Conservation (phyloP, 1,140 invertebrate genomes). For the Papilio polytes region DNA sequence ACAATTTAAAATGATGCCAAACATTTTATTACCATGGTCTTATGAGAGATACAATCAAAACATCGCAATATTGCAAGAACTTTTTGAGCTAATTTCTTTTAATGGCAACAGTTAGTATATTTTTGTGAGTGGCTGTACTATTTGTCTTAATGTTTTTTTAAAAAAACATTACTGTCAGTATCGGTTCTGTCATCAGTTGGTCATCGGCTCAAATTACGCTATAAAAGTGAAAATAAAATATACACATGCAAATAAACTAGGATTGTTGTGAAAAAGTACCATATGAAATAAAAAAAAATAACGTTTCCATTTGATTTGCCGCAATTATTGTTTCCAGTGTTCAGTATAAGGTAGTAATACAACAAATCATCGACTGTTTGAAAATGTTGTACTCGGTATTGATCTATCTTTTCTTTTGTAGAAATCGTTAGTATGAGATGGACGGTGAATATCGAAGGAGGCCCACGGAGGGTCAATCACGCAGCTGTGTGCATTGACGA, state of each 20-base stretch:
- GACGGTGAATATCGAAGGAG: constrained; percentile 93
- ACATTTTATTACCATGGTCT: too few species aligned
- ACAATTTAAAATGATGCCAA: too few species aligned
- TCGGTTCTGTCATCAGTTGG: not conserved
- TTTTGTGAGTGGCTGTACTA: not conserved
- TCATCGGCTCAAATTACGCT: constrained; percentile 1
- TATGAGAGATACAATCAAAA: too few species aligned
- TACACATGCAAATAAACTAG: constrained; percentile 12
- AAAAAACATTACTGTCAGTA: not conserved
- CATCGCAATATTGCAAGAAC: too few species aligned
- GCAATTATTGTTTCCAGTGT: not conserved
- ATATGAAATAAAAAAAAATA: not conserved
- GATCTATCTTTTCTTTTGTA: constrained; percentile 32
- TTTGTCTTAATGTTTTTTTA: not conserved
- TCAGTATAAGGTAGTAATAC: not conserved
- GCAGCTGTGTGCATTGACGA: constrained; percentile 93
- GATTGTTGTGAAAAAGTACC: not conserved
- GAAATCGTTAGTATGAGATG: constrained; percentile 82
- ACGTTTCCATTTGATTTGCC: not conserved
- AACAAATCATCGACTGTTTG: not conserved
- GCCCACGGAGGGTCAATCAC: constrained; percentile 93
- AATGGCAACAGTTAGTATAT: not conserved
- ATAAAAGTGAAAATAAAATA: constrained; percentile 1
- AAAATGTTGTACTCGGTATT: constrained; percentile 23
- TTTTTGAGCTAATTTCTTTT: not conserved